A percentile compares a stretch with the other conserved stretches of the same genome.
These are phyloP conservation scores for Agrochola circellaris DNA, from an alignment of 2,888 invertebrate species.

Conservation along the genomic window DNA sequence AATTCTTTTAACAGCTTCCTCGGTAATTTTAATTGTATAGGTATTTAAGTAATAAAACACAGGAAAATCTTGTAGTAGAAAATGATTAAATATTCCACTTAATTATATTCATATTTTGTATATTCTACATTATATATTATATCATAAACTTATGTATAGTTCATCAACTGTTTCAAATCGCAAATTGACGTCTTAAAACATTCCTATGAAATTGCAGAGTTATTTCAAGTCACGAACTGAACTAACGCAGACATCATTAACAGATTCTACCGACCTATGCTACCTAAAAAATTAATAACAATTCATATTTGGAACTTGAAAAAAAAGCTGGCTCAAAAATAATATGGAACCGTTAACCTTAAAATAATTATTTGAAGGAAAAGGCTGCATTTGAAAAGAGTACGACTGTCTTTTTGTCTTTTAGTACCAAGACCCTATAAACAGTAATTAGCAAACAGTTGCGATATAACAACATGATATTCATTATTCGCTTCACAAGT, in stretches of 20 bases:
- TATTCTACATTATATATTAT: neutral
- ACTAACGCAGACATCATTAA: conserved; percentile 6
- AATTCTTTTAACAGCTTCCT: conserved; percentile 19
- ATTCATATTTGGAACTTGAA: neutral
- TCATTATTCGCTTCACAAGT: neutral
- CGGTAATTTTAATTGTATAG: conserved; percentile 5
- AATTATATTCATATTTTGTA: neutral
- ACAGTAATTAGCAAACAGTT: neutral
- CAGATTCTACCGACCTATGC: neutral
- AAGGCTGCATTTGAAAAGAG: neutral
- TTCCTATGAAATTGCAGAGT: conserved; percentile 53
- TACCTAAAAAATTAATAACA: neutral
- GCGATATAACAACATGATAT: neutral
- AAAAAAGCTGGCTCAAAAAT: neutral
- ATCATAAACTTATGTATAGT: neutral
- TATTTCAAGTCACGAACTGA: conserved; percentile 41
- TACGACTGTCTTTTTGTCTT: neutral
- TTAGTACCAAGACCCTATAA: too few relatives aligned
- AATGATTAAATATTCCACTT: neutral
- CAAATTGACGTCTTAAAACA: conserved; percentile 46
- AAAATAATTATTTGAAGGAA: neutral
- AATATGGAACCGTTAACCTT: too few relatives aligned
- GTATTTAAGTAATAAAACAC: conserved; percentile 25
- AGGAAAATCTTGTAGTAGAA: conserved; percentile 10
- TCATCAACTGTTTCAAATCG: conserved; percentile 33